Evolutionary conservation across 2,797 vertebrate genomes (phyloP).

Genomic region (Erpetoichthys calabaricus): DNA sequence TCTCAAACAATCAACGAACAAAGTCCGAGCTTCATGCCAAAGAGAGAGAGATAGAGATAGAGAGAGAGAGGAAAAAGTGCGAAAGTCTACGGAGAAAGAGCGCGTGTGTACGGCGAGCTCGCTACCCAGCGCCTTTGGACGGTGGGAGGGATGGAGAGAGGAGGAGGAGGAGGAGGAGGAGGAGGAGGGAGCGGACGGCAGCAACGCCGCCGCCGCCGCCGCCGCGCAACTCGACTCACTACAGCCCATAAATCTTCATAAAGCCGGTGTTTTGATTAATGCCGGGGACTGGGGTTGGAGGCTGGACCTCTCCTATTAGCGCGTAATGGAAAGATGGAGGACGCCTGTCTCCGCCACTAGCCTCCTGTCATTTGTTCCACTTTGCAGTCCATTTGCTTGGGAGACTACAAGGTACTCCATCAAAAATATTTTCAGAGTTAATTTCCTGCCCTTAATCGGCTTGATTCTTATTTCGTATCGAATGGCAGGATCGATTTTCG

Average conservation of each 20-base stretch:
- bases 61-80: slow-evolving; percentile 3
- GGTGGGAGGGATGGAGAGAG: not conserved
- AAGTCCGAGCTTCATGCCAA: too few relatives aligned
- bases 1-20: too few relatives aligned
- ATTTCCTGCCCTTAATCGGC: slow-evolving; percentile 89
- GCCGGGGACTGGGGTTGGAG: slow-evolving; percentile 79
- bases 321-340: slow-evolving; percentile 96
- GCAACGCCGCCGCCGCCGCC: slow-evolving; percentile 28
- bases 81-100: slow-evolving; percentile 13
- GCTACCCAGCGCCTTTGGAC: not conserved
- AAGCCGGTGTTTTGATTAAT: slow-evolving; percentile 88
- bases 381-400: slow-evolving; percentile 94
- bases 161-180: not conserved
- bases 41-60: slow-evolving; percentile 30
- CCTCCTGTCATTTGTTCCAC: slow-evolving; percentile 97
- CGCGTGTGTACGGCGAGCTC: slow-evolving; percentile 23
- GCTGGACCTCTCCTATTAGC: slow-evolving; percentile 92
- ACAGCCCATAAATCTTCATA: slow-evolving; percentile 96
- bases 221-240: slow-evolving; percentile 40
- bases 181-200: slow-evolving; percentile 18
- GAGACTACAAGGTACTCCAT: slow-evolving; percentile 88
- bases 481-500: slow-evolving; percentile 90
- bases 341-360: slow-evolving; percentile 89
- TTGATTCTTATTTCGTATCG: slow-evolving; percentile 89
- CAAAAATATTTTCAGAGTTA: slow-evolving; percentile 95